phyloP scores from a whole-genome alignment of 2,113 vertebrate species.

The Colossoma macropomum region DNA sequence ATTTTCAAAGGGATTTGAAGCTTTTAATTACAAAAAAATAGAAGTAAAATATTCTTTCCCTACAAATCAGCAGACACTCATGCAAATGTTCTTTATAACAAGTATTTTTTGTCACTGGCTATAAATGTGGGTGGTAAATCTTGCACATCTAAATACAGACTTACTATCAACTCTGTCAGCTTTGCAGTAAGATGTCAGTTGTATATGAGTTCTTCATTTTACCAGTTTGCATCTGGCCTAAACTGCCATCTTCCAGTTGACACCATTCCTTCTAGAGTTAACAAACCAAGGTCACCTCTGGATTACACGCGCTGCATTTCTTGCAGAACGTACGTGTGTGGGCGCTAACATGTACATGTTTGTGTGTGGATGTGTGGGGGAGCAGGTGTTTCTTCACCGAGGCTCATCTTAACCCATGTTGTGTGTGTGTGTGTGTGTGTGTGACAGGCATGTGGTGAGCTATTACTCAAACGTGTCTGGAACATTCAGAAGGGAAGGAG shows the following conservation, averaged over 20 bases:
- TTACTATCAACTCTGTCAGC: not conserved
- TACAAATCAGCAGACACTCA: slow-evolving; percentile 8
- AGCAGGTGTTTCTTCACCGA: slow-evolving; percentile 48
- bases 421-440: slow-evolving; percentile 42
- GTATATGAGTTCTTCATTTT: not conserved
- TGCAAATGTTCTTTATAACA: not conserved
- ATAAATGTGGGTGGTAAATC: not conserved
- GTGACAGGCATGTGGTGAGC: slow-evolving; percentile 57
- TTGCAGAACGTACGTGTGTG: slow-evolving; percentile 50
- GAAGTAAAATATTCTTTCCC: slow-evolving; percentile 23
- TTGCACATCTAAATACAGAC: not conserved
- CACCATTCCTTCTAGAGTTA: slow-evolving; percentile 60
- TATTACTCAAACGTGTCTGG: slow-evolving; percentile 60
- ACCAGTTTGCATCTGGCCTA: slow-evolving; percentile 1
- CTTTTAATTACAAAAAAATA: slow-evolving; percentile 47
- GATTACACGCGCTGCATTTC: slow-evolving; percentile 68
- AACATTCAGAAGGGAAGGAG: slow-evolving; percentile 59
- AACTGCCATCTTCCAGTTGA: slow-evolving; percentile 13
- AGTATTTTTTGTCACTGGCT: not conserved
- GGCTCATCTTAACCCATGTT: slow-evolving; percentile 48
- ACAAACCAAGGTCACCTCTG: slow-evolving; percentile 75
- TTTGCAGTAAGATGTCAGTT: not conserved
- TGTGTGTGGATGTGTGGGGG: slow-evolving; percentile 47
- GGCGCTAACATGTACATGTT: slow-evolving; percentile 19
- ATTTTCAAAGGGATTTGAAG: slow-evolving; percentile 66